Base-by-base conservation (phyloP, 2,113 vertebrate genomes). In the Passerina amoena region DNA sequence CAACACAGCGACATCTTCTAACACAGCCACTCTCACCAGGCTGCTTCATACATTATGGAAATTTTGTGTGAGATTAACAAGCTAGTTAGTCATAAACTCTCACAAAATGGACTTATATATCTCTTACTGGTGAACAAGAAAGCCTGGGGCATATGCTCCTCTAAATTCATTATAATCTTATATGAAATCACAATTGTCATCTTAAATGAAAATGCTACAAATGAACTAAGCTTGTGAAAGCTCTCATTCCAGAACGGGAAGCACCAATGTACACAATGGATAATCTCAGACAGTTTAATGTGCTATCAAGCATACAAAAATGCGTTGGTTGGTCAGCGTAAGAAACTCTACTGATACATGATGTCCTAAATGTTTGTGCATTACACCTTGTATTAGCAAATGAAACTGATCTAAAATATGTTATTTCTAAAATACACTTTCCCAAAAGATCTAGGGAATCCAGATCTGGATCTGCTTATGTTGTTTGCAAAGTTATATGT, bases 281-380 rank as follows among this genome's bases (percentile, higher is more conserved):
- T 77, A 51, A 92, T 5, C 48, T 73, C 59, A 88, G 88, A 91
- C 82, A 92, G 77, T 33, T 81, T 84, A 94, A 71, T 78, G 83
- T 45, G 73, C n/a, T 87, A 76, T 84, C 82, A 92, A 93, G 44
- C 57, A 72, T 72, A 82, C 50, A 57, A 59, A 95, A 94, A 61
- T 15, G 19, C 23, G 40, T 61, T 85, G 51, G 59, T 81, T 82
- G 77, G 47, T 78, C 9, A 8, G 75, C 30, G 22, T 57, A 88
- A 95, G 73, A 96, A 97, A 93, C 35, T 14, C 33, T 37, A 30
- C 2, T 70, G 73, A 75, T 81, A 66, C 25, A 91, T 33, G 70
- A 40, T 0, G 0, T 91, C 56, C 65, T 44, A 60, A 12, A 35
- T 76, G 69, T 64, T 64, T 82, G 61, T 85, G 30, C 33, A 72